These are phyloP conservation scores for Biston betularia DNA, from an alignment of 2,888 invertebrate species.

Conservation along the genomic window DNA sequence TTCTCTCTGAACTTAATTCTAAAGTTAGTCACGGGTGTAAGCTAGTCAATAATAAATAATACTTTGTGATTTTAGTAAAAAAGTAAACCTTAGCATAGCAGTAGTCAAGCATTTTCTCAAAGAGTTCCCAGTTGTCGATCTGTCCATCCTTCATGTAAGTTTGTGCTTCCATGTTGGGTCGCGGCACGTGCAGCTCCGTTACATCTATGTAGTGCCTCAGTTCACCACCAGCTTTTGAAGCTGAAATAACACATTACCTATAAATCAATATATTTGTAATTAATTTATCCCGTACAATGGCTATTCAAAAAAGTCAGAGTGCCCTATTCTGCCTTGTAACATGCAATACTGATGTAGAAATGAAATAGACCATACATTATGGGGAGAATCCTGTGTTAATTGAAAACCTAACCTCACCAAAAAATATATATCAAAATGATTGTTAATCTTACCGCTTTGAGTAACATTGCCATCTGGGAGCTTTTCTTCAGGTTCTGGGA, in stretches of 20 bases:
- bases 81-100: constrained; percentile 92
- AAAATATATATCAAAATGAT: neutral
- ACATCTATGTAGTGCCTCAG: constrained; percentile 96
- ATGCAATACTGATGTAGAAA: too few species aligned
- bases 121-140: constrained; percentile 99
- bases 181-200: constrained; percentile 95
- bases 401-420: constrained; percentile 9
- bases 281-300: too few species aligned
- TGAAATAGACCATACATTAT: too few species aligned
- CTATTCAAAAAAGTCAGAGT: too few species aligned
- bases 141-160: constrained; percentile 99
- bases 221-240: constrained; percentile 68
- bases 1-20: too few species aligned
- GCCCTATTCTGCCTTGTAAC: too few species aligned
- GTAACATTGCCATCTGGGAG: constrained; percentile 90
- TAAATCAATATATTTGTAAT: too few species aligned
- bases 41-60: too few species aligned
- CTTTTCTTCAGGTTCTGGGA: constrained; percentile 91
- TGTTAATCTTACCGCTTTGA: constrained; percentile 71
- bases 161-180: constrained; percentile 92
- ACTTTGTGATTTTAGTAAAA: too few species aligned
- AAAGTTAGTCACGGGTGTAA: too few species aligned
- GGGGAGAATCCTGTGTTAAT: neutral
- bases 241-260: constrained; percentile 48
- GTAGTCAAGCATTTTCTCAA: constrained; percentile 98